Conservation (phyloP, 2,113 vertebrate genomes). For the Apteryx owenii region DNA sequence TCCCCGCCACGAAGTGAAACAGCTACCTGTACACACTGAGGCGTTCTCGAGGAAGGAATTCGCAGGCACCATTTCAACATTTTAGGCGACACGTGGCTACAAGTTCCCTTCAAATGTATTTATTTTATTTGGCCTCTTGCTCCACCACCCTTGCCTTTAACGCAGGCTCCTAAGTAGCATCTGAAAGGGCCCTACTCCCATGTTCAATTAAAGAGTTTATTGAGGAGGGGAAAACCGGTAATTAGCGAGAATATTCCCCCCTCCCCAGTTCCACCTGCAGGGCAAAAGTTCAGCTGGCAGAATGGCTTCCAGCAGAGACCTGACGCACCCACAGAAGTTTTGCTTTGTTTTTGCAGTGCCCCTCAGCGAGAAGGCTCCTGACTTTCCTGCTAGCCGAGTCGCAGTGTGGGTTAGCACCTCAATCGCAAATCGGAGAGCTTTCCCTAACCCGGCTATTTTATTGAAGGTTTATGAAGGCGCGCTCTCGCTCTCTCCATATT, state of each 20-base stretch:
- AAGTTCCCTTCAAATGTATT: neutral
- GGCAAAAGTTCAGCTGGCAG: slow-evolving; percentile 54
- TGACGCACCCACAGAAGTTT: slow-evolving; percentile 7
- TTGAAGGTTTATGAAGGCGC: neutral
- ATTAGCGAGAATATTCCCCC: slow-evolving; percentile 49
- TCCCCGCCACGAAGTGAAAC: neutral
- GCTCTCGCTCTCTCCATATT: slow-evolving; percentile 33
- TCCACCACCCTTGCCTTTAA: neutral
- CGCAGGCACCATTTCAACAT: neutral
- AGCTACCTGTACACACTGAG: neutral
- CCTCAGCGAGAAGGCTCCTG: neutral
- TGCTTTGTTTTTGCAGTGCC: neutral
- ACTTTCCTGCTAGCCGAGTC: neutral
- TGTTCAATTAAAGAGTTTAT: slow-evolving; percentile 57
- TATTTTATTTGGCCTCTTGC: slow-evolving; percentile 38
- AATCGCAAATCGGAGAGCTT: neutral
- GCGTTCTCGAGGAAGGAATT: slow-evolving; percentile 24
- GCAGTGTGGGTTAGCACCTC: neutral
- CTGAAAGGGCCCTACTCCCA: slow-evolving; percentile 49
- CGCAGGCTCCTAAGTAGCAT: slow-evolving; percentile 15
- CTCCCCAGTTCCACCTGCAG: slow-evolving; percentile 52
- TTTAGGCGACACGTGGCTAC: slow-evolving; percentile 55
- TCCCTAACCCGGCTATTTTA: neutral
- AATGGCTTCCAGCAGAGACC: slow-evolving; percentile 51
- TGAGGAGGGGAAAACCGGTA: slow-evolving; percentile 59